Conservation (phyloP, 2,113 vertebrate genomes). For the Hemiprocne comata region DNA sequence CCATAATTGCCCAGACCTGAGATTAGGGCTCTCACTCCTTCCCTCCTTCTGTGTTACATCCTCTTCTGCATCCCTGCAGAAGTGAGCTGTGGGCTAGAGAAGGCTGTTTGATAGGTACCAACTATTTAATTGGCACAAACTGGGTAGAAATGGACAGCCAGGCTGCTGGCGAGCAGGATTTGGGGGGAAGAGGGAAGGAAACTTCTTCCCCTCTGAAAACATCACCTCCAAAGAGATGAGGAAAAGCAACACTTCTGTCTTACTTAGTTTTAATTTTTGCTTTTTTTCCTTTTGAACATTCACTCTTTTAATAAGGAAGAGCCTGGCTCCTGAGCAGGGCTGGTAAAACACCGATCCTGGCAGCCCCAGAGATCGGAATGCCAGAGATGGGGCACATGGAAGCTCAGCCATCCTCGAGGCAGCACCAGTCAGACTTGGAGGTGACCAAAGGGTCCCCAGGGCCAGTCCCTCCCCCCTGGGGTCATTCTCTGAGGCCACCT, state of each 20-base stretch:
- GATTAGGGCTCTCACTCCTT: neutral
- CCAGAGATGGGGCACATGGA: neutral
- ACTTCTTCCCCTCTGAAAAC: neutral
- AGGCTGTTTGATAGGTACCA: neutral
- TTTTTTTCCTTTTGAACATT: neutral
- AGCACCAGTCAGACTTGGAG: fast-evolving
- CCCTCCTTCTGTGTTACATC: neutral
- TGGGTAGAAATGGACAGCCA: neutral
- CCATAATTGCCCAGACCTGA: neutral
- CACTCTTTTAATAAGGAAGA: neutral
- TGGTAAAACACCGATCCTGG: neutral
- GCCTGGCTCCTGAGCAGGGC: neutral
- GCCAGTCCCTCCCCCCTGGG: neutral
- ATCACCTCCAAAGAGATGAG: neutral
- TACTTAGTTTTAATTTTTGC: neutral
- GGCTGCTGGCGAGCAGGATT: neutral
- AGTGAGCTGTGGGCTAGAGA: neutral
- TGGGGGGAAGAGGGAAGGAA: neutral
- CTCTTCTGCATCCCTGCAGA: neutral
- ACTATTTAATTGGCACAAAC: neutral
- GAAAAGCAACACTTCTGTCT: neutral
- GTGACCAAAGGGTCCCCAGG: neutral
- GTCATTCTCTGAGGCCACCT: neutral
- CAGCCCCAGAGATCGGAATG: neutral
- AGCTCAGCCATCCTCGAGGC: fast-evolving